Conservation (phyloP, 2,113 vertebrate genomes). For the Proterorhinus semilunaris region DNA sequence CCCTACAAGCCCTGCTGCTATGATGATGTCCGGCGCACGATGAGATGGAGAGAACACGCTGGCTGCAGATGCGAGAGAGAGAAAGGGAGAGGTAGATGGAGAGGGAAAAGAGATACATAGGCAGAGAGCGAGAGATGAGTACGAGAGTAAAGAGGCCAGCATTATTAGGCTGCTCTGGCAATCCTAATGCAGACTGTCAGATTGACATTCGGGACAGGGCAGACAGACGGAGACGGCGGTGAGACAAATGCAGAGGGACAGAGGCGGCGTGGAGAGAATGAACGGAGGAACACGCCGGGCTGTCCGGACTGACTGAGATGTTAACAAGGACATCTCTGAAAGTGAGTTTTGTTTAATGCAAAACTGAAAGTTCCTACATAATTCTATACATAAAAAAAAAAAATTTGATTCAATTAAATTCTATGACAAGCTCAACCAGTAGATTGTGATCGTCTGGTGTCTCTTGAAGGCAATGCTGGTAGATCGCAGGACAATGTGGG, state of each 20-base stretch:
- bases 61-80: slow-evolving; percentile 11
- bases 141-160: slow-evolving; percentile 5
- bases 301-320: slow-evolving; percentile 11
- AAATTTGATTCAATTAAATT: too few relatives aligned
- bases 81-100: too few relatives aligned
- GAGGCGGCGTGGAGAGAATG: slow-evolving; percentile 16
- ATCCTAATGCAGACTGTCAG: slow-evolving; percentile 49
- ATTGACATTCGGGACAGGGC: slow-evolving; percentile 46
- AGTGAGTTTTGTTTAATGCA: too few relatives aligned
- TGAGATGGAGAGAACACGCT: slow-evolving; percentile 24
- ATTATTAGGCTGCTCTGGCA: slow-evolving; percentile 35
- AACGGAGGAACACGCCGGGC: slow-evolving; percentile 19
- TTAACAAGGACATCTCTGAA: too few relatives aligned
- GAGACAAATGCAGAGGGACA: slow-evolving; percentile 35
- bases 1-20: slow-evolving; percentile 35
- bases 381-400: too few relatives aligned
- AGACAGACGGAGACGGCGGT: slow-evolving; percentile 26
- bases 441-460: too few relatives aligned
- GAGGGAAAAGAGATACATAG: too few relatives aligned
- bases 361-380: too few relatives aligned
- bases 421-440: too few relatives aligned
- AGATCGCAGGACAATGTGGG: too few relatives aligned
- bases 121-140: not conserved
- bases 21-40: slow-evolving; percentile 1
- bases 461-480: too few relatives aligned